Conservation (phyloP, 2,797 vertebrate genomes). For the Oreortyx pictus region DNA sequence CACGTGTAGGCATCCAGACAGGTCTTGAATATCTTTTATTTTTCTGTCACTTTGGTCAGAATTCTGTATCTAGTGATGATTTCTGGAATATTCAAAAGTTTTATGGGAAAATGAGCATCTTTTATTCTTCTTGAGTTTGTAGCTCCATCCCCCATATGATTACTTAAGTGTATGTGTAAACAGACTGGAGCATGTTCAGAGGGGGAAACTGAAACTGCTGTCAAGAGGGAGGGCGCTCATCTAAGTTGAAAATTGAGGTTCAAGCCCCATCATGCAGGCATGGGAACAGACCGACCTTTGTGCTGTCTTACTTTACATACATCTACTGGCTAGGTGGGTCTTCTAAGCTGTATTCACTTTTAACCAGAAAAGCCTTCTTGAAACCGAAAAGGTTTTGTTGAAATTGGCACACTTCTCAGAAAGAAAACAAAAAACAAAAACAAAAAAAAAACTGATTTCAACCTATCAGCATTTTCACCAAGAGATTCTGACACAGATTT, state of each 20-base stretch:
- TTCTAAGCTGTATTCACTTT: not conserved
- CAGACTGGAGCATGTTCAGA: not conserved
- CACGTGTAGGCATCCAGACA: too few species aligned
- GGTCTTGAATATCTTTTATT: not conserved
- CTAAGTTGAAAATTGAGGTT: slow-evolving; percentile 27
- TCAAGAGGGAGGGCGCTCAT: not conserved
- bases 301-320: not conserved
- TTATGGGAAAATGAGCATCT: not conserved
- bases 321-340: not conserved
- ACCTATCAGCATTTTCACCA: not conserved
- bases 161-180: not conserved
- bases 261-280: not conserved
- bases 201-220: slow-evolving; percentile 9
- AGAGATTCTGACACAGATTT: slow-evolving; percentile 35
- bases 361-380: slow-evolving; percentile 22
- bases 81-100: slow-evolving; percentile 16
- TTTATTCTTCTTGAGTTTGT: not conserved
- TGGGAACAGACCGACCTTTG: slow-evolving; percentile 4
- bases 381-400: slow-evolving; percentile 10
- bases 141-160: not conserved
- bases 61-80: not conserved
- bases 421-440: not conserved
- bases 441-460: not conserved
- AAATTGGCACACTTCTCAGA: slow-evolving; percentile 22
- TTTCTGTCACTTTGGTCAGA: not conserved